Conservation (phyloP, 2,113 vertebrate species). For the Sminthopsis crassicaudata region DNA sequence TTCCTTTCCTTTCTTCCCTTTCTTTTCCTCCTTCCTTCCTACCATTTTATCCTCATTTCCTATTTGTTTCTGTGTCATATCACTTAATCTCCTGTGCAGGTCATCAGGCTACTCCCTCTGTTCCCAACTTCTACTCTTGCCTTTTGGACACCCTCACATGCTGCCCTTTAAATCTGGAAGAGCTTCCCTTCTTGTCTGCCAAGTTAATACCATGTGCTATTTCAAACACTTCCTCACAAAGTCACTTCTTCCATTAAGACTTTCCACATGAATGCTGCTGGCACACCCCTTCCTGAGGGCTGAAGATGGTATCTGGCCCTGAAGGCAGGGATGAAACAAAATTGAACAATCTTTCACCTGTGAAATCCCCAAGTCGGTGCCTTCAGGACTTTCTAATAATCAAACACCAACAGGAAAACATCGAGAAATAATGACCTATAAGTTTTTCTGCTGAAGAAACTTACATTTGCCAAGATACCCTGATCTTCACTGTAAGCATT, state of each 20-base stretch:
- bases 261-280: slow-evolving; percentile 51
- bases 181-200: slow-evolving; percentile 33
- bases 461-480: slow-evolving; percentile 27
- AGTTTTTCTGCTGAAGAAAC: not conserved
- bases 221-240: slow-evolving; percentile 61
- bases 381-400: slow-evolving; percentile 23
- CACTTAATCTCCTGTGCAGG: slow-evolving; percentile 56
- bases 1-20: not conserved
- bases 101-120: slow-evolving; percentile 27
- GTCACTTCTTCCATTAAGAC: slow-evolving; percentile 30
- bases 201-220: slow-evolving; percentile 58
- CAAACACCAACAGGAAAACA: slow-evolving; percentile 5
- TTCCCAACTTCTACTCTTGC: slow-evolving; percentile 29
- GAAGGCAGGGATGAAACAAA: slow-evolving; percentile 48
- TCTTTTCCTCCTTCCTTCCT: too few relatives aligned
- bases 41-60: slow-evolving; percentile 19
- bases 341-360: slow-evolving; percentile 27
- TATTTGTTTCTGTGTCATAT: slow-evolving; percentile 42
- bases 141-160: slow-evolving; percentile 45
- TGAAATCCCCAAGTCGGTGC: slow-evolving; percentile 15
- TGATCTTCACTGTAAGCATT: not conserved
- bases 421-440: not conserved
- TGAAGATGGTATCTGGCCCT: not conserved
- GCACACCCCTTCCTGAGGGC: slow-evolving; percentile 3
- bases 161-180: slow-evolving; percentile 69